Evolutionary conservation across 2,888 invertebrate species (phyloP), one percentile per base, ranked within the genome.

Genomic region (Sylvicola fuscatus): DNA sequence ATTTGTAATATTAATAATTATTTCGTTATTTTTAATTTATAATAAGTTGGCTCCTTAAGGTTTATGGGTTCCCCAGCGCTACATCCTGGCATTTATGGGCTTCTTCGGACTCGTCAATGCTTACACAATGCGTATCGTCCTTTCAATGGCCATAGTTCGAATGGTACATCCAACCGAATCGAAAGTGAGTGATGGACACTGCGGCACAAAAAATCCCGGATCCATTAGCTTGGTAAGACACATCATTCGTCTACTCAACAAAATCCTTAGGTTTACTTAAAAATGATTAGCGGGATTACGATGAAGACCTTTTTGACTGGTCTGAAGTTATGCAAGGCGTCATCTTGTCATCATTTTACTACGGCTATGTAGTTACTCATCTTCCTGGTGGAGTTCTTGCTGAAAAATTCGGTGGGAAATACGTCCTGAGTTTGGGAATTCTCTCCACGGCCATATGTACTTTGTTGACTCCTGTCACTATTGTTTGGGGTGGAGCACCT

Each of bases 401-500:
- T 0, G 82, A 82, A 46, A 68, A 68, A 43, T 81, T 80, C 42
- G 89, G 89, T 14, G 89, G 86, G 12, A 87, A 87, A 53, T 78
- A 82, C 58, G 71, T 82, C 0, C 63, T 86, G 21, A 82, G 81
- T 1, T 60, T 82, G 36, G 89, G 87, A 31, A 76, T 89, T 14
- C 58, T 87, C 2, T 75, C 75, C 8, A 84, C 87, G 0, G 83
- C 83, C 0, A 52, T 86, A 10, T 77, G 87, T 45, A 86, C 86
- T 0, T 49, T 87, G 3, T 48, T 87, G 2, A 86, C 87, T 0
- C 89, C 89, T 0, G 50, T 74, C 45, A 69, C 75, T 8, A 78
- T 83, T 2, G 56, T 61, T 3, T 37, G 53, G 2, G 58, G 38
- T 1, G 78, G 69, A 10, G 68, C 76, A 6, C 68, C 66, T 2